Evolutionary conservation across 2,888 invertebrate genomes (phyloP).

Genomic region (Pristionchus fissidentatus): DNA sequence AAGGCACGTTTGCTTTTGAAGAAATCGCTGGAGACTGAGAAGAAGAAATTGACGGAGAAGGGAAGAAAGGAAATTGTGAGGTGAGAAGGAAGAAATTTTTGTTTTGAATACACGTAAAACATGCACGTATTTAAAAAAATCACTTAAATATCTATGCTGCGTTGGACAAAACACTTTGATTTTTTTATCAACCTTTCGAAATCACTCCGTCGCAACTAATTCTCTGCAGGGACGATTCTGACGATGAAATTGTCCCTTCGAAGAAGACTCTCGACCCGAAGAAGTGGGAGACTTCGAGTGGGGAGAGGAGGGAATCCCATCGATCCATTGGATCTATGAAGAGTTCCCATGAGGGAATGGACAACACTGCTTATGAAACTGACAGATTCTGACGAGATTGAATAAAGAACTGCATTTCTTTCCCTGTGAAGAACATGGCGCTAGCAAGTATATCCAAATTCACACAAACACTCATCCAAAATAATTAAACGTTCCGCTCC

Average conservation of each 20-base stretch:
- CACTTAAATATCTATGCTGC: too few relatives aligned
- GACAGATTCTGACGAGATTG: conserved; percentile 24
- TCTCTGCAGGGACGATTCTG: neutral
- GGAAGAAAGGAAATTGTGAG: conserved; percentile 2
- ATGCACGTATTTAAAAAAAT: neutral
- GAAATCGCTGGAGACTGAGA: conserved; percentile 15
- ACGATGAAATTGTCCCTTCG: neutral
- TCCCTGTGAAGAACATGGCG: neutral
- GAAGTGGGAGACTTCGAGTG: conserved; percentile 31
- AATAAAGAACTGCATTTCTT: neutral
- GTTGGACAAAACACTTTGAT: neutral
- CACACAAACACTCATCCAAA: too few relatives aligned
- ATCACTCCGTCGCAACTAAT: too few relatives aligned
- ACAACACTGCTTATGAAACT: neutral
- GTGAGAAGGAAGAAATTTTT: too few relatives aligned
- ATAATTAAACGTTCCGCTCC: too few relatives aligned
- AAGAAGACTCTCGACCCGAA: conserved; percentile 9
- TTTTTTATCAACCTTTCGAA: too few relatives aligned
- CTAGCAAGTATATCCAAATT: too few relatives aligned
- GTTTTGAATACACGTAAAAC: too few relatives aligned
- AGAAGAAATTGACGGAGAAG: conserved; percentile 31
- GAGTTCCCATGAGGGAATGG: too few relatives aligned
- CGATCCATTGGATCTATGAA: too few relatives aligned
- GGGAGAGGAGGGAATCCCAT: neutral
- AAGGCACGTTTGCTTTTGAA: conserved; percentile 7